Evolutionary conservation across 2,797 vertebrate species (phyloP), one percentile per base, ranked within the genome.

Genomic region (Macroramphosus scolopax): DNA sequence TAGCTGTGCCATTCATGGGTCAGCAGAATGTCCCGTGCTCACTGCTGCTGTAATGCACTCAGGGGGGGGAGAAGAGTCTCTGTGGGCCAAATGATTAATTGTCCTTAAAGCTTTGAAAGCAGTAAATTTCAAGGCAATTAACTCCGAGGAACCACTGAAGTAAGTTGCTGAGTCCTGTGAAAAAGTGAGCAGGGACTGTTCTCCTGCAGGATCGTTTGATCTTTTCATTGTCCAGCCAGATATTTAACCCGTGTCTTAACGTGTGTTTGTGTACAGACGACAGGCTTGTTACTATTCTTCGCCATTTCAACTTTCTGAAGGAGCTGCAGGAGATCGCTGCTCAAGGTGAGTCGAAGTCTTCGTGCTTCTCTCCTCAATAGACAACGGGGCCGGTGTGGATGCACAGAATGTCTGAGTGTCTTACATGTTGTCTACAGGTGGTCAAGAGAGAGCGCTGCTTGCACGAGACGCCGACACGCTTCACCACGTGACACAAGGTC

Each of bases 281-380:
- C 68, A 86, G 93, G 53, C 92, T 99, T 33, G 90, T 94, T 68
- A 91, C 92, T 13, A 90, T 98, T 60, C 92, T 98, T 41, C 92
- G 93, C 25, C 96, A 93, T 64, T 92, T 87, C 49, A 95, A 94
- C 68, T 89, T 99, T 51, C 78, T 99, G 71, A 92, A 89, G 63
- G 94, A 96, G 79, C 90, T 99, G 69, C 95, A 95, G 75, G 92
- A 93, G 63, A 91, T 99, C 4, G 94, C 95, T 12, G 68, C 84
- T 44, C 86, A 92, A 89, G 96, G 96, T 97, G 89, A 83, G 69
- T 68, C 56, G 33, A 15, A 7, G 13, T 17, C 53, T 36, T 14
- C 16, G 15, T 15, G 17, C 4, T 3, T 13, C 13, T 50, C 13
- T 33, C 14, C 2, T 15, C 6, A 5, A 14, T 15, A 38, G 4